Conservation (phyloP, 2,113 vertebrate species). For the Myiozetetes cayanensis region DNA sequence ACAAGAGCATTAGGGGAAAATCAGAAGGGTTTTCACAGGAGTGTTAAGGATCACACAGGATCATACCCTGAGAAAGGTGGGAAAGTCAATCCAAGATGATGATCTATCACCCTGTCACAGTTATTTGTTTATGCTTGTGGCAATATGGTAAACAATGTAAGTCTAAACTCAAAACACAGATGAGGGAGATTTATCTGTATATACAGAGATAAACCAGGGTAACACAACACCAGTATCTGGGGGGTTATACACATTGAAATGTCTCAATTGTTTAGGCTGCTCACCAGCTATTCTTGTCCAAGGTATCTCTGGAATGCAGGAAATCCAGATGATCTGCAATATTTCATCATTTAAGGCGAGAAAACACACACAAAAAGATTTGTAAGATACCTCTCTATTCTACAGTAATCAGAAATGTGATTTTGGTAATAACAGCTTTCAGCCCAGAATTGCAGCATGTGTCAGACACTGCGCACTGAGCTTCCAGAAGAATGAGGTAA, state of each 20-base stretch:
- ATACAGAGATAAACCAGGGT: not conserved
- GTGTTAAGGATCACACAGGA: not conserved
- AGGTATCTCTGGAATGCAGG: not conserved
- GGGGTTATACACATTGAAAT: not conserved
- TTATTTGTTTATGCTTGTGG: not conserved
- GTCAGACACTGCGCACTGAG: not conserved
- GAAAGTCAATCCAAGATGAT: not conserved
- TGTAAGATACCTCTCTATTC: not conserved
- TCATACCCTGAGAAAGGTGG: not conserved
- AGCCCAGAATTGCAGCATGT: not conserved
- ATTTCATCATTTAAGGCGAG: not conserved
- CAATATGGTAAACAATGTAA: not conserved
- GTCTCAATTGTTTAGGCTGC: not conserved
- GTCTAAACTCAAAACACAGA: not conserved
- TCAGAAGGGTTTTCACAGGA: not conserved
- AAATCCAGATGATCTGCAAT: not conserved
- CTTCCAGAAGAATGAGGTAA: not conserved
- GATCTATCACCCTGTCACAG: not conserved
- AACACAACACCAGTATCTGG: not conserved
- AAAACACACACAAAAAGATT: not conserved
- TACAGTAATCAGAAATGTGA: not conserved
- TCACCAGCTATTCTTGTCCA: not conserved
- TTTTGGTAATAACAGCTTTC: not conserved
- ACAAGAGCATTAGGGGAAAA: not conserved
- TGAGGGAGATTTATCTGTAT: not conserved